Evolutionary conservation across 2,797 vertebrate species (phyloP), one percentile per base, ranked within the genome.

Genomic region (Gymnothorax reevesii): DNA sequence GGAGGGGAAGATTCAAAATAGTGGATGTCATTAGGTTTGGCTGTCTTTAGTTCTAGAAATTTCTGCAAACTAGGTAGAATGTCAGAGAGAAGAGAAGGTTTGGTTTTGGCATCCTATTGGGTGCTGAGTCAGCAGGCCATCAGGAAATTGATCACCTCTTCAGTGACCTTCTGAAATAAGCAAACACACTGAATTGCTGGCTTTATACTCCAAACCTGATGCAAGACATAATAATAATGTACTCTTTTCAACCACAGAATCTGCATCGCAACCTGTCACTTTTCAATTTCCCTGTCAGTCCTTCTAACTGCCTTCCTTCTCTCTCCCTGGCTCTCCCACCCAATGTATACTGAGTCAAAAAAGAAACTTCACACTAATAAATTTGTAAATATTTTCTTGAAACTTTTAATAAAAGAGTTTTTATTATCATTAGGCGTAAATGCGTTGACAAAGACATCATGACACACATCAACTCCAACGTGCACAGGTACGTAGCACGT

Each of bases 161-260:
- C 49, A 25, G 57, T 84, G 85, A 86, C 87, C 82, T 88, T 86
- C 62, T 83, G 22, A 80, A 60, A 84, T 71, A 69, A 55, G 83
- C 59, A 84, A 85, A 85, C 4, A 66, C 49, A 49, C 25, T 22
- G 20, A n/a, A 7, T 13, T 49, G 84, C 57, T 27, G 64, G 84
- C 59, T 69, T 33, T n/a, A 20, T 55, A 20, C n/a, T n/a, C 77
- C 77, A 54, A 17, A 55, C 77, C 27, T 9, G 22, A 27, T 42
- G 15, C 62, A 42, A 52, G 17, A 55, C 9, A 80, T 8, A 9
- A 80, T 22, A 79, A 10, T 52, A 55, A 54, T 22, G 2, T 55
- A n/a, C 77, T 22, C 52, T 55, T 7, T 77, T 77, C 7, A 17
- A 17, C 15, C 42, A 13, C 42, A 17, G 6, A 49, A 13, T 42